Percentiles rank a stretch among this genome's conserved stretches.
Evolutionary conservation across 2,113 vertebrate genomes (phyloP).

Genomic region (Numida meleagris): DNA sequence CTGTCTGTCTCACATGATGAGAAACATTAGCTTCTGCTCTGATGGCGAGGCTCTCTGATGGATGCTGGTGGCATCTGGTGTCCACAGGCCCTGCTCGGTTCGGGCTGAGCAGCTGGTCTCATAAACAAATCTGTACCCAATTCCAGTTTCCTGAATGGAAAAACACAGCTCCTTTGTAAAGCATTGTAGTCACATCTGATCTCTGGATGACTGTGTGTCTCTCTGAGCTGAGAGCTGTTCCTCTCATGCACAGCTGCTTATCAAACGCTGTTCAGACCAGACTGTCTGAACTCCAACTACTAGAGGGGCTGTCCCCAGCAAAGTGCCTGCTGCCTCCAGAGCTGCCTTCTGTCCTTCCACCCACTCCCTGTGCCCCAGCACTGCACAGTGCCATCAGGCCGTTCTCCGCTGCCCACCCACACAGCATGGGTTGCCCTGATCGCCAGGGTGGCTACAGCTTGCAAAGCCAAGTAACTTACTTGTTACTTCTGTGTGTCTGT

Average conservation of each 20-base stretch:
- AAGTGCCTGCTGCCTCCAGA: not conserved
- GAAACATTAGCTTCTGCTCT: not conserved
- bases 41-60: not conserved
- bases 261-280: constrained; percentile 6
- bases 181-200: constrained; percentile 64
- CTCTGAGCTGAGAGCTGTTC: constrained; percentile 19
- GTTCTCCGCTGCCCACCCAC: not conserved
- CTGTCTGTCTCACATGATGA: not conserved
- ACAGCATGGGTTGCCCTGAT: accelerated
- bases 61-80: constrained; percentile 59
- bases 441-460: not conserved
- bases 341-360: not conserved
- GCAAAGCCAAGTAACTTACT: not conserved
- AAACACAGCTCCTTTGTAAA: constrained; percentile 67
- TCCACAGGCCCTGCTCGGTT: not conserved
- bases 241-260: constrained; percentile 60
- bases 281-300: accelerated
- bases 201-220: not conserved
- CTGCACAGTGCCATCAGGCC: not conserved
- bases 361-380: not conserved
- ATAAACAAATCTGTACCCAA: constrained; percentile 66
- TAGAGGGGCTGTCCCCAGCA: not conserved
- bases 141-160: constrained; percentile 66
- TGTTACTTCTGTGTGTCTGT: not conserved
- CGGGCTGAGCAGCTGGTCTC: constrained; percentile 48